Evolutionary conservation across 2,888 invertebrate genomes (phyloP).

Genomic region (Dendrolimus pini): DNA sequence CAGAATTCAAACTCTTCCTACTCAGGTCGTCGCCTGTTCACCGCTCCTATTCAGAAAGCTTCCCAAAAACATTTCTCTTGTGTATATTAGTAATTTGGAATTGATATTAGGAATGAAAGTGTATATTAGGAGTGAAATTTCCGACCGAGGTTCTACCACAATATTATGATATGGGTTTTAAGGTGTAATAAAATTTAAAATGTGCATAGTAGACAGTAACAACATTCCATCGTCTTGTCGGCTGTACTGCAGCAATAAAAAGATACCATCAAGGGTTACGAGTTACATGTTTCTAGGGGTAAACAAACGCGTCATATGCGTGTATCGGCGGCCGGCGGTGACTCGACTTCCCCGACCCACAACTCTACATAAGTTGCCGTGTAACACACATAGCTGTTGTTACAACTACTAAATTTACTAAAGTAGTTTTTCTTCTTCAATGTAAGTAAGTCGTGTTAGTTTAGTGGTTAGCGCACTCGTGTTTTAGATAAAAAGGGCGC

Average conservation of each 20-base stretch:
- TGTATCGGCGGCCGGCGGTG: slow-evolving; percentile 12
- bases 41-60: no score
- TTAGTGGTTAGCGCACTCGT: no score
- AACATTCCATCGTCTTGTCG: not conserved
- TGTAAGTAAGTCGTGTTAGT: no score
- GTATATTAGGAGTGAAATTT: not conserved
- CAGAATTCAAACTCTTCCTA: no score
- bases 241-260: not conserved
- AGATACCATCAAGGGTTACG: not conserved
- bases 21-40: no score
- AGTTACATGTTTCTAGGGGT: not conserved
- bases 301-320: slow-evolving; percentile 18
- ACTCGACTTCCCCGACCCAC: slow-evolving; percentile 30
- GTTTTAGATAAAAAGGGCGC: no score
- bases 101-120: not conserved
- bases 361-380: slow-evolving; percentile 53
- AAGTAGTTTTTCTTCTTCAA: no score
- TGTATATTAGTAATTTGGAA: not conserved
- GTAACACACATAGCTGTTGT: slow-evolving; percentile 38
- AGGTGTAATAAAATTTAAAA: not conserved
- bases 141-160: not conserved
- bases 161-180: not conserved
- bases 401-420: not conserved
- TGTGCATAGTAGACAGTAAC: not conserved
- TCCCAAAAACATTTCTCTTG: not conserved